Evolutionary conservation across 2,888 invertebrate species (phyloP).

Genomic region (Lasius platythorax): DNA sequence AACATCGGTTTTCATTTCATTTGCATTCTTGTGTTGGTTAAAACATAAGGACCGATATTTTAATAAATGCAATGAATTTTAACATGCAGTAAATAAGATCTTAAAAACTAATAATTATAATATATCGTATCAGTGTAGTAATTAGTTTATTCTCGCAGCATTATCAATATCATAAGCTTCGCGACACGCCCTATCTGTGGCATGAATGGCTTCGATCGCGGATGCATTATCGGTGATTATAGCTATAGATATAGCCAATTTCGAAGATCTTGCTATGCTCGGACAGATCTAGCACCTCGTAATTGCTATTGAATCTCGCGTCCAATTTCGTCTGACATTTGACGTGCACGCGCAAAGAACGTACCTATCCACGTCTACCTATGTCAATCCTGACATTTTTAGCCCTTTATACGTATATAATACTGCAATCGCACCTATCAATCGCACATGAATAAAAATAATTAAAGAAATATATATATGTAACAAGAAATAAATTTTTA

Average conservation of each 20-base stretch:
- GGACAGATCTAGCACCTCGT: conserved; percentile 48
- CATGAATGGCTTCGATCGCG: conserved; percentile 10
- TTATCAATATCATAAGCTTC: conserved; percentile 21
- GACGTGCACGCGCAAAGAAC: neutral
- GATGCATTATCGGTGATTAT: conserved; percentile 19
- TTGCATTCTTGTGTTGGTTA: neutral
- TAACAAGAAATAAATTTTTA: neutral
- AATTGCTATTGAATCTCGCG: conserved; percentile 58
- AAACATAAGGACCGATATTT: neutral
- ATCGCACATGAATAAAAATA: neutral
- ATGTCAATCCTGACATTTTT: neutral
- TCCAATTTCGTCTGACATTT: conserved; percentile 61
- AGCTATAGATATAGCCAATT: conserved; percentile 32
- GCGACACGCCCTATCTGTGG: neutral
- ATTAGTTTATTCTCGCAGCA: conserved; percentile 1
- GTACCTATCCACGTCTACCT: neutral
- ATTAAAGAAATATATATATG: neutral
- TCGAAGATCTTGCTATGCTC: conserved; percentile 18
- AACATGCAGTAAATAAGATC: neutral
- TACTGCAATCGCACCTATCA: neutral
- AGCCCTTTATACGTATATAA: neutral
- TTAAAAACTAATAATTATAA: neutral
- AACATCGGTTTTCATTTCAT: neutral
- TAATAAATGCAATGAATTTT: neutral
- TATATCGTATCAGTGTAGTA: neutral